Percentiles rank a stretch among this genome's conserved stretches.
Evolutionary conservation across 2,113 vertebrate species (phyloP).

Genomic region (Charadrius vociferus): DNA sequence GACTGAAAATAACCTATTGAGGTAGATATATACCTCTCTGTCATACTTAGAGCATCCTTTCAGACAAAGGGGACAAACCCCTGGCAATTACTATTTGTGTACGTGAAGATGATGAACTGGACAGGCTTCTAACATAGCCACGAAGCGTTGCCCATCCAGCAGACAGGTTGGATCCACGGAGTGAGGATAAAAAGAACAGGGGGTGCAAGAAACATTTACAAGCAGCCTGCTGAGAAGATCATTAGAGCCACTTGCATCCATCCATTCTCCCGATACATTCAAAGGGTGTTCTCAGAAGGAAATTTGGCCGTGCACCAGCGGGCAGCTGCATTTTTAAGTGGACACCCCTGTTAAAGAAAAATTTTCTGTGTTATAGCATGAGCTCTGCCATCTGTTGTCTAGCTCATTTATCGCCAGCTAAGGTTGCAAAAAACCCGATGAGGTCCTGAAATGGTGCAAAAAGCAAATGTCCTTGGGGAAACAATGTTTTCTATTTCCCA

Average conservation of each 20-base stretch:
- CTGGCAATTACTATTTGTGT: background rate
- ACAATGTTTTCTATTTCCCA: background rate
- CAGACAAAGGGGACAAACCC: background rate
- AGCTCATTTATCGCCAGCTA: conserved; percentile 11
- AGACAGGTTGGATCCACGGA: background rate
- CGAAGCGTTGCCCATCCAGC: background rate
- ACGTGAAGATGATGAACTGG: background rate
- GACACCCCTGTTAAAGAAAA: background rate
- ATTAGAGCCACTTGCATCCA: background rate
- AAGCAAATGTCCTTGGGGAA: background rate
- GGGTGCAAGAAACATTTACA: background rate
- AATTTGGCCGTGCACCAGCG: background rate
- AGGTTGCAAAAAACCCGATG: background rate
- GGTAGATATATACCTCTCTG: background rate
- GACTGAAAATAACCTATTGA: background rate
- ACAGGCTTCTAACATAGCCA: background rate
- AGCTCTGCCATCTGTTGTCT: conserved; percentile 41
- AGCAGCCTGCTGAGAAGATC: background rate
- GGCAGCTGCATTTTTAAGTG: conserved; percentile 42
- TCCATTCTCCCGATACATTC: background rate
- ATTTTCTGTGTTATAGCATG: background rate
- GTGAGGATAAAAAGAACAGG: background rate
- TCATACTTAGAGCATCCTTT: background rate
- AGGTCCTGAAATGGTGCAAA: conserved; percentile 9
- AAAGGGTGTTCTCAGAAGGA: conserved; percentile 6